These are phyloP conservation scores for Choristoneura rosaceana DNA, from an alignment of 2,888 invertebrate genomes.

Conservation along the genomic window DNA sequence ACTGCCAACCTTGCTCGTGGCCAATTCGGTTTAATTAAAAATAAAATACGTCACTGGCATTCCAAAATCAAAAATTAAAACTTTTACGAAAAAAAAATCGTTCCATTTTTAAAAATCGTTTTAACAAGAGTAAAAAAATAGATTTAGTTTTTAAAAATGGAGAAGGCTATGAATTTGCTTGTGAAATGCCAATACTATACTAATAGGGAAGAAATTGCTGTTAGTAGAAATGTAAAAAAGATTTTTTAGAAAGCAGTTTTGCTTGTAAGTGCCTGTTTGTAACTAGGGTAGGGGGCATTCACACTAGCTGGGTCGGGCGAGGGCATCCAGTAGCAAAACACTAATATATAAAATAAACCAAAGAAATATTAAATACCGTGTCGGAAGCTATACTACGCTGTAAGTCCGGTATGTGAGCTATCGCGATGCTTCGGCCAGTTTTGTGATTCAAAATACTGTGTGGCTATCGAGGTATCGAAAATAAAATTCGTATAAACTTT, in stretches of 20 bases:
- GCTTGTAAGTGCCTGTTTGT: conserved; percentile 76
- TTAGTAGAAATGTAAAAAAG: conserved; percentile 60
- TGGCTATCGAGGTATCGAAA: conserved; percentile 60
- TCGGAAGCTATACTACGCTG: conserved; percentile 74
- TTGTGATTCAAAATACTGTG: conserved; percentile 46
- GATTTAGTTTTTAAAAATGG: conserved; percentile 2
- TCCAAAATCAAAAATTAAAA: conserved; percentile 67
- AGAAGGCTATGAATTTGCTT: conserved; percentile 55
- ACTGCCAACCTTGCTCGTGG: conserved; percentile 63
- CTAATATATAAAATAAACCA: conserved; percentile 68
- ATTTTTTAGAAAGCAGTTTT: conserved; percentile 73
- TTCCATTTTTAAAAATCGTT: too few species aligned
- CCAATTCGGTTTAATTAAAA: conserved; percentile 56
- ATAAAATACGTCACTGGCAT: conserved; percentile 60
- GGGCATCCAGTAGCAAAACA: conserved; percentile 58
- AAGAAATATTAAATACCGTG: conserved; percentile 68
- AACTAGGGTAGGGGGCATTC: conserved; percentile 78
- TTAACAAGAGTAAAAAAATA: too few species aligned
- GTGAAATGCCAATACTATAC: conserved; percentile 71
- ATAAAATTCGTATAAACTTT: conserved; percentile 75
- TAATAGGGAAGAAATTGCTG: conserved; percentile 64
- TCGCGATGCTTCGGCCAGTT: conserved; percentile 55
- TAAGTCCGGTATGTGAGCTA: conserved; percentile 84
- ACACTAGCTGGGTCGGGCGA: conserved; percentile 72
- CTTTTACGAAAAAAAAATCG: too few species aligned